Evolutionary conservation across 2,797 vertebrate genomes (phyloP).

Genomic region (Rhinogobio ventralis): DNA sequence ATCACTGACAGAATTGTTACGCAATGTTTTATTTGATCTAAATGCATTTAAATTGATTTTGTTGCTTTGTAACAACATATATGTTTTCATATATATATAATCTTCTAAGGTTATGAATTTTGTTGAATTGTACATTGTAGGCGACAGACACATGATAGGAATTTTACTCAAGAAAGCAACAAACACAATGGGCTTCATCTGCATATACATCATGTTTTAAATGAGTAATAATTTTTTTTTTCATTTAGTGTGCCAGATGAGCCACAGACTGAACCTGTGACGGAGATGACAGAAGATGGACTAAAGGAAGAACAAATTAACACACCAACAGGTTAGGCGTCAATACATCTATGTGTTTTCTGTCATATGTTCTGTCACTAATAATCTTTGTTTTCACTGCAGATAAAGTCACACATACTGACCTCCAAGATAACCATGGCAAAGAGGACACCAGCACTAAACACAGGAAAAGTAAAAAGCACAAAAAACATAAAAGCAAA

Average conservation of each 20-base stretch:
- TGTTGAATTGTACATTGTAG: not conserved
- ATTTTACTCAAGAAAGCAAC: not conserved
- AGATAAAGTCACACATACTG: constrained; percentile 38
- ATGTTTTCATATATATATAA: too few relatives aligned
- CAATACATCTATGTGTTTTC: not conserved
- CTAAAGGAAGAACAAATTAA: constrained; percentile 60
- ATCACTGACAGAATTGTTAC: not conserved
- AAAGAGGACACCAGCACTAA: constrained; percentile 53
- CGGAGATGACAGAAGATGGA: constrained; percentile 50
- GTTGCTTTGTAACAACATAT: not conserved
- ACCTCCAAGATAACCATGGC: constrained; percentile 26
- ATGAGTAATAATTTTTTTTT: constrained; percentile 17
- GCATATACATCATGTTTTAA: not conserved
- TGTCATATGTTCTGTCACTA: not conserved
- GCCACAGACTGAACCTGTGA: constrained; percentile 70
- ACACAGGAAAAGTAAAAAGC: constrained; percentile 77
- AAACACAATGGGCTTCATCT: not conserved
- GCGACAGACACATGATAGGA: not conserved
- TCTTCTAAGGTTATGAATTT: not conserved
- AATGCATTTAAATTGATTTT: not conserved
- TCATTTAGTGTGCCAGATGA: constrained; percentile 78
- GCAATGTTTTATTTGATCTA: not conserved
- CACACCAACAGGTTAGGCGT: constrained; percentile 55
- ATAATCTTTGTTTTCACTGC: not conserved
- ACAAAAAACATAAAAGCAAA: constrained; percentile 81